phyloP scores from a whole-genome alignment of 2,797 vertebrate species.

The Sitta carolinensis region DNA sequence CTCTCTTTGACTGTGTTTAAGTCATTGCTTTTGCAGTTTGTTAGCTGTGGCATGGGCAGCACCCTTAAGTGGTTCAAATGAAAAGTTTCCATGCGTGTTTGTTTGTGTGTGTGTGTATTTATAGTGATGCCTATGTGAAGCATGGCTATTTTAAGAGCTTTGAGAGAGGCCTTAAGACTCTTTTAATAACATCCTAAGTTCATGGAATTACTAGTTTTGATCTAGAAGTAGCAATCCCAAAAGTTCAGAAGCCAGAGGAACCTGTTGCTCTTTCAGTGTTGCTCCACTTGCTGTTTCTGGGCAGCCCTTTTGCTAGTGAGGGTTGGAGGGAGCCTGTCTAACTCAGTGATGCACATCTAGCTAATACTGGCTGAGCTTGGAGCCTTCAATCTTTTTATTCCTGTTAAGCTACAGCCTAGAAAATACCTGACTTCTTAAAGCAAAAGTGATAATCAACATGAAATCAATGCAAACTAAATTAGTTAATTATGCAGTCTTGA shows the following conservation, averaged over 20 bases:
- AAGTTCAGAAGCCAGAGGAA: neutral
- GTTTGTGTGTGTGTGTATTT: neutral
- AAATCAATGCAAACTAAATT: slow-evolving; percentile 44
- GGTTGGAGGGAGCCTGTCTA: neutral
- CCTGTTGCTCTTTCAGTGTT: neutral
- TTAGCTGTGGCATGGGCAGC: neutral
- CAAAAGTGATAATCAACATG: slow-evolving; percentile 11
- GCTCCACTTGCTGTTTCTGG: neutral
- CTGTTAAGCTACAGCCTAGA: neutral
- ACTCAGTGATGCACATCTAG: neutral
- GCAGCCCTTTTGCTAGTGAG: neutral
- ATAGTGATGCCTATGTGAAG: neutral
- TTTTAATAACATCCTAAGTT: neutral
- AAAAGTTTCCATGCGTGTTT: neutral
- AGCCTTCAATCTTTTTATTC: neutral
- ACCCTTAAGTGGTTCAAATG: neutral
- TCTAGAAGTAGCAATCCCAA: neutral
- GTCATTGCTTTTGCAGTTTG: neutral
- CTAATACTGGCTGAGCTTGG: neutral
- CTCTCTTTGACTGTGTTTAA: too few species aligned
- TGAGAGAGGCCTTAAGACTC: neutral
- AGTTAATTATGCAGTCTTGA: slow-evolving; percentile 46
- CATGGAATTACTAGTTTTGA: neutral
- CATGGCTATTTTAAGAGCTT: neutral
- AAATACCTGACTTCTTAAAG: slow-evolving; percentile 42